Evolutionary conservation across 2,113 vertebrate genomes (phyloP).

Genomic region (Coturnix japonica): DNA sequence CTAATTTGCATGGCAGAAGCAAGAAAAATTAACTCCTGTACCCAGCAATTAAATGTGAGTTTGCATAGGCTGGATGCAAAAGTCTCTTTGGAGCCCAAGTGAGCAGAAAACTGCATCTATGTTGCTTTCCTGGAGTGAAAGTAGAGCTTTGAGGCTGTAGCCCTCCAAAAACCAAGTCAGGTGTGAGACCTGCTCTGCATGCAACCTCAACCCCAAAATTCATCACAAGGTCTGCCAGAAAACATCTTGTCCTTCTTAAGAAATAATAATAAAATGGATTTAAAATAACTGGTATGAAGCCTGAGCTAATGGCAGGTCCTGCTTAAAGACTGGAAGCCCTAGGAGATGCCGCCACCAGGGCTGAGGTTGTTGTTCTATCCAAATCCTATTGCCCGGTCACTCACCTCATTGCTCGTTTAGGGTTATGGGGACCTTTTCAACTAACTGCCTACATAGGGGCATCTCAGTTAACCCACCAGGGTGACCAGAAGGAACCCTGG

Average conservation of each 20-base stretch:
- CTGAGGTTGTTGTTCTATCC: background rate
- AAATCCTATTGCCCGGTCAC: background rate
- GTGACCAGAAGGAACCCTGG: background rate
- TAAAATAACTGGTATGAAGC: background rate
- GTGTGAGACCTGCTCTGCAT: background rate
- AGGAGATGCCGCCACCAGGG: background rate
- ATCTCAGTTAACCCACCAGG: rapidly evolving
- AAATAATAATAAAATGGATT: background rate
- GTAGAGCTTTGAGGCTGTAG: background rate
- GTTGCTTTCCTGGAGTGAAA: background rate
- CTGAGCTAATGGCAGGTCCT: rapidly evolving
- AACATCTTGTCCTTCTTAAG: background rate
- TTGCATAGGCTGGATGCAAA: background rate
- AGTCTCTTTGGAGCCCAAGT: background rate
- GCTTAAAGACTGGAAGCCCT: background rate
- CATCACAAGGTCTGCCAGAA: background rate
- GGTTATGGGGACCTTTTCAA: rapidly evolving
- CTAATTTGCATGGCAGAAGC: rapidly evolving
- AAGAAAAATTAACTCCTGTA: background rate
- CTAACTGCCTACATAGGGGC: background rate
- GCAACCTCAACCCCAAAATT: background rate
- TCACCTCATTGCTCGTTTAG: background rate
- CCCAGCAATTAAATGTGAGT: background rate
- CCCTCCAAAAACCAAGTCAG: background rate
- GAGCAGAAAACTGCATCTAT: background rate